Percentiles rank a stretch among this genome's conserved stretches.
phyloP scores from a whole-genome alignment of 1,140 invertebrate genomes.

The Aphidius gifuensis region DNA sequence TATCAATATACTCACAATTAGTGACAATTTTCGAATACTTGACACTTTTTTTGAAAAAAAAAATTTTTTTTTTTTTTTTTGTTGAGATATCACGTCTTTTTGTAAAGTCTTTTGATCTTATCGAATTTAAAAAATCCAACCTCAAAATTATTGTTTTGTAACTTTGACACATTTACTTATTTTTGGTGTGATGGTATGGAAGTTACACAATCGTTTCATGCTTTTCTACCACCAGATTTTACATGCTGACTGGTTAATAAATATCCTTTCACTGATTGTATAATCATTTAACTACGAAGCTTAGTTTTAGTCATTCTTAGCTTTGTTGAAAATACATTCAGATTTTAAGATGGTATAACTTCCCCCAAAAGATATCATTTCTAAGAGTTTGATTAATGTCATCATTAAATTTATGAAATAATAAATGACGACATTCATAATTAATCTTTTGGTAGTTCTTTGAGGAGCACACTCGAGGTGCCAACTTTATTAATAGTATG shows the following conservation, averaged over 20 bases:
- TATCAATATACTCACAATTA: too few species aligned
- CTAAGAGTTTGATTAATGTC: neutral
- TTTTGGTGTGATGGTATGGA: neutral
- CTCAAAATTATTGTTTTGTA: too few species aligned
- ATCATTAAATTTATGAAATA: neutral
- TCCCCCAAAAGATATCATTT: constrained; percentile 1
- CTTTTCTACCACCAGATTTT: neutral
- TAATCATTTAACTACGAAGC: constrained; percentile 16
- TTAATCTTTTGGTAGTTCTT: constrained; percentile 4
- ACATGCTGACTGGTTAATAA: constrained; percentile 15
- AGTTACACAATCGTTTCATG: neutral
- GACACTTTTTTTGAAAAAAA: too few species aligned
- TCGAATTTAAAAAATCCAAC: too few species aligned
- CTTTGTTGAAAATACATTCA: constrained; percentile 23
- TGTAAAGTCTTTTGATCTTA: too few species aligned
- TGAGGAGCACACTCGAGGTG: neutral
- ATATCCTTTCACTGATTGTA: constrained; percentile 13
- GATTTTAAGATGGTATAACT: neutral
- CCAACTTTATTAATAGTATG: neutral
- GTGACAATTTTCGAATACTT: too few species aligned
- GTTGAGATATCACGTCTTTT: too few species aligned
- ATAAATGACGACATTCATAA: constrained; percentile 8
- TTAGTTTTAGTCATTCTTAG: constrained; percentile 27
- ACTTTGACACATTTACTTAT: too few species aligned
- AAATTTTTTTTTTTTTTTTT: too few species aligned